A percentile compares a stretch with the other conserved stretches of the same genome.
Evolutionary conservation across 2,113 vertebrate species (phyloP).

Genomic region (Phalacrocorax pelagicus): DNA sequence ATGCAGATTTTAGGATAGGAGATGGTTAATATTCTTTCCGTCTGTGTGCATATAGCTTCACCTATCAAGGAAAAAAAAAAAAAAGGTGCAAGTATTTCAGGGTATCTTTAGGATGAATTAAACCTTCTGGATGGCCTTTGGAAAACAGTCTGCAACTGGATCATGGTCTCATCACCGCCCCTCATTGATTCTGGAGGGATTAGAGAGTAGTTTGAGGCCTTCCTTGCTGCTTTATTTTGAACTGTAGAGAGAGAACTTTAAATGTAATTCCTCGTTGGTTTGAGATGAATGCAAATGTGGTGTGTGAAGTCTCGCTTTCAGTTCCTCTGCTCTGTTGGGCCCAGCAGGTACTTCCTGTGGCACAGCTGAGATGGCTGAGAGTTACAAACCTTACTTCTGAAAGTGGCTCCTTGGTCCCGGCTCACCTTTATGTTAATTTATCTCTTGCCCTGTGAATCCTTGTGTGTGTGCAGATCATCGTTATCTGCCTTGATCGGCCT

Average conservation of each 20-base stretch:
- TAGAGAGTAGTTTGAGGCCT: neutral
- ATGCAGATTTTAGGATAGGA: neutral
- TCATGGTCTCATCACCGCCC: neutral
- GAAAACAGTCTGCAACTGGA: neutral
- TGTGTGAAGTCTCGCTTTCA: neutral
- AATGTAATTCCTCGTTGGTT: neutral
- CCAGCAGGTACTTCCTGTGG: neutral
- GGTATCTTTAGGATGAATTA: neutral
- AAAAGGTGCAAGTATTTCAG: neutral
- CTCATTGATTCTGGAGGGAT: neutral
- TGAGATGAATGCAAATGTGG: neutral
- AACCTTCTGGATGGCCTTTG: neutral
- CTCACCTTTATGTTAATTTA: neutral
- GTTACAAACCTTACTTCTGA: neutral
- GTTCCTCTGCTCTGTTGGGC: neutral
- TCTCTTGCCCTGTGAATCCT: neutral
- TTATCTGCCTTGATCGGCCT: neutral
- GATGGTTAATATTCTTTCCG: neutral
- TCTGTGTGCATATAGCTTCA: neutral
- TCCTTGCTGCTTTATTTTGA: neutral
- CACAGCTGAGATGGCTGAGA: neutral
- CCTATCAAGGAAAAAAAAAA: neutral
- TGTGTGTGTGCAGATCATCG: neutral
- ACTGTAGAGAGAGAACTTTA: neutral
- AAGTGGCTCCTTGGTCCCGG: neutral